Evolutionary conservation across 2,888 invertebrate genomes (phyloP), one percentile per base, ranked within the genome.

Genomic region (Meghimatium bilineatum): DNA sequence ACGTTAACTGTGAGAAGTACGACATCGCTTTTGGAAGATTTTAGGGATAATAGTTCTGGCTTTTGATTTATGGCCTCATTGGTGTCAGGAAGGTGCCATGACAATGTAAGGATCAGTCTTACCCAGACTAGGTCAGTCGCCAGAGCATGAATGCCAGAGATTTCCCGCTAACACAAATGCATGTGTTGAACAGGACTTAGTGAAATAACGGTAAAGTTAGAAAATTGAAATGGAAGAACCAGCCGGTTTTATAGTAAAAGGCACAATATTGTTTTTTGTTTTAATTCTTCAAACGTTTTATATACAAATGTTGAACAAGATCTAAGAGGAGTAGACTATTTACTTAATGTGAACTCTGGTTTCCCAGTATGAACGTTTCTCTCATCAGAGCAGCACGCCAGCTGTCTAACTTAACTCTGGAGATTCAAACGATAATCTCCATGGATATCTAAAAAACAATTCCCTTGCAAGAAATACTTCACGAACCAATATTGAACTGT

Each of bases 11-110:
- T 49, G 67, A 63, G 77, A 66, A 29, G 63, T 36, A 77, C 29
- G n/a, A n/a, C 63, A 63, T 38, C n/a, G 38, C 66, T 36, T 74
- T 49, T 14, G 32, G 74, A 29, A 52, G 32, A 32, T 74, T 52
- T 32, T 77, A 36, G 26, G 76, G 38, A 63, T 77, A 77, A 77
- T 60, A 60, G 26, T 36, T 36, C 29, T 34, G 38, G 29, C 36
- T 77, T 34, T 77, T 77, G 76, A 77, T 77, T 77, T 77, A 77
- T 63, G 12, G 67, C 67, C 36, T 12, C 23, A 23, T 23, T 36
- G 67, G 67, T 66, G 66, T 67, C 67, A 67, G 79, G 44, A 66
- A 72, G 44, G 72, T 72, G 49, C 52, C 32, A 44, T 52, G 74
- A 52, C 74, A 74, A 74, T n/a, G 20, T 77, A 66, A 14, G 63